Evolutionary conservation across 2,888 invertebrate genomes (phyloP).

Genomic region (Spisula solida): DNA sequence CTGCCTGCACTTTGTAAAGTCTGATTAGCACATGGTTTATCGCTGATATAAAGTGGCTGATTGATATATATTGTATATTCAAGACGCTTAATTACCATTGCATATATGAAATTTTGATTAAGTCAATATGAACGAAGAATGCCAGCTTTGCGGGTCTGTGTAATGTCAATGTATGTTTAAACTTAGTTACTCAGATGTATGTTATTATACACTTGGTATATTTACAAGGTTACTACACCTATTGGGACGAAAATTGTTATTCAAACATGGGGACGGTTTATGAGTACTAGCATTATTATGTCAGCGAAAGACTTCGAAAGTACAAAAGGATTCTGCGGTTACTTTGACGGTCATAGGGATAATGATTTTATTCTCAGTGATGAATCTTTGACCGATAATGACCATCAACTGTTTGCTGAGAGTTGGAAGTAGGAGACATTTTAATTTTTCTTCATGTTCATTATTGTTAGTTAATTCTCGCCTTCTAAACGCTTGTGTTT

Average conservation of each 20-base stretch:
- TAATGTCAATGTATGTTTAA: neutral
- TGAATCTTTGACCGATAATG: neutral
- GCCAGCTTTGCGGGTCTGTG: too few relatives aligned
- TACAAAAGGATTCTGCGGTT: neutral
- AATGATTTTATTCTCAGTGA: neutral
- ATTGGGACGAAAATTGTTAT: neutral
- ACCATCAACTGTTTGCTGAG: neutral
- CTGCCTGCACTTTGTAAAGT: too few relatives aligned
- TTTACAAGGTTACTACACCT: constrained; percentile 1
- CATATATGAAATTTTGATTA: too few relatives aligned
- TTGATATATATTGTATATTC: too few relatives aligned
- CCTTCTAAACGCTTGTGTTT: too few relatives aligned
- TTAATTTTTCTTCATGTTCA: too few relatives aligned
- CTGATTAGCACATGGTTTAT: too few relatives aligned
- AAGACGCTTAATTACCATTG: neutral
- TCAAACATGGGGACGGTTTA: neutral
- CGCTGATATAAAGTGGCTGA: too few relatives aligned
- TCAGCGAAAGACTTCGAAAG: neutral
- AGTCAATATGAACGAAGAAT: too few relatives aligned
- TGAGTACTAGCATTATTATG: neutral
- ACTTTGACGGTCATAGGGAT: neutral
- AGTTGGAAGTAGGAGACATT: neutral
- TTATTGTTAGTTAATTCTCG: too few relatives aligned
- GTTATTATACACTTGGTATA: neutral
- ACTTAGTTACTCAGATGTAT: neutral